Conservation (phyloP, 2,113 vertebrate species). For the Daubentonia madagascariensis region DNA sequence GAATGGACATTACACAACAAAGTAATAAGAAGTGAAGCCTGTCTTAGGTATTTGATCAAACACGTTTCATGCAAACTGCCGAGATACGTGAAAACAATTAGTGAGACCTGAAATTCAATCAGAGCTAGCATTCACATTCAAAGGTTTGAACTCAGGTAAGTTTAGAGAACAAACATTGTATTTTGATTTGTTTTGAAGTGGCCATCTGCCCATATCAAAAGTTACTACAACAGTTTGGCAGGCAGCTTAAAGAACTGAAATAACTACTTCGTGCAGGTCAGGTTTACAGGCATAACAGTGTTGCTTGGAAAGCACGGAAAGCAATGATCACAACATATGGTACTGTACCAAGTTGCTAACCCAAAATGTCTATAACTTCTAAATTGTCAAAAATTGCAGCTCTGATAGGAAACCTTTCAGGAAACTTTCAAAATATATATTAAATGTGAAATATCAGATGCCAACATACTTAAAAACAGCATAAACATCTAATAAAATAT, state of each 20-base stretch:
- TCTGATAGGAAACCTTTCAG: background rate
- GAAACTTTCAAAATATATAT: background rate
- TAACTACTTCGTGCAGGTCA: background rate
- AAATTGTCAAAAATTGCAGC: background rate
- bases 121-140: background rate
- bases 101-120: background rate
- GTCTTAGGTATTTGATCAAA: background rate
- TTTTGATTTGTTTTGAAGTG: conserved; percentile 48
- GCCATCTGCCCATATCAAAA: conserved; percentile 18
- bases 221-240: background rate
- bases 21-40: background rate
- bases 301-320: background rate
- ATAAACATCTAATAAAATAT: conserved; percentile 15
- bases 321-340: background rate
- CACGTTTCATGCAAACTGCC: background rate
- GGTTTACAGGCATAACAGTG: background rate
- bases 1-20: background rate
- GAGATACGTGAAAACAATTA: conserved; percentile 14
- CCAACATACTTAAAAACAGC: conserved; percentile 39
- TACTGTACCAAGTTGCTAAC: background rate
- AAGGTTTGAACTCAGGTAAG: background rate
- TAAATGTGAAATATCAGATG: conserved; percentile 40
- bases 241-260: conserved; percentile 23
- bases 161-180: background rate
- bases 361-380: background rate